Percentiles rank a stretch among this genome's conserved stretches.
phyloP scores from a whole-genome alignment of 2,113 vertebrate genomes.

The Sturnus vulgaris region DNA sequence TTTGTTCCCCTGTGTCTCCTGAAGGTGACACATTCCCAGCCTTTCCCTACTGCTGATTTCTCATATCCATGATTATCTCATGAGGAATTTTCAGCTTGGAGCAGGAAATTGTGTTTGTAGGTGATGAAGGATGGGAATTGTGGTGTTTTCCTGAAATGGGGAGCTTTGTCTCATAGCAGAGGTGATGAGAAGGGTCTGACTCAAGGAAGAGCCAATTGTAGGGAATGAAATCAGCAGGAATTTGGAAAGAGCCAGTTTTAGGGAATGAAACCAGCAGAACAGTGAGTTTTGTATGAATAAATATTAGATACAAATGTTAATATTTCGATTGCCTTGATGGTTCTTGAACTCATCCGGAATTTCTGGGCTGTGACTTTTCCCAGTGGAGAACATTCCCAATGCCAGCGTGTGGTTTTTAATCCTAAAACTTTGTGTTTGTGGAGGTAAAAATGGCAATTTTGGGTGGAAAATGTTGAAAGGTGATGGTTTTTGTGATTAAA shows the following conservation, averaged over 20 bases:
- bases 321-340: not conserved
- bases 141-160: not conserved
- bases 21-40: not conserved
- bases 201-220: not conserved
- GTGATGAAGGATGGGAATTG: not conserved
- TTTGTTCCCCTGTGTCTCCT: not conserved
- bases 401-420: accelerated
- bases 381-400: not conserved
- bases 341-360: not conserved
- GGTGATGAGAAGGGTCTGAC: not conserved
- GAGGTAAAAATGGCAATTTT: not conserved
- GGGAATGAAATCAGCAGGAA: not conserved
- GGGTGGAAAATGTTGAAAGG: not conserved
- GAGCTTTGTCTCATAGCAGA: not conserved
- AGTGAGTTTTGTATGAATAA: not conserved
- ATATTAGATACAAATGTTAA: not conserved
- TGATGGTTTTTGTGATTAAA: not conserved
- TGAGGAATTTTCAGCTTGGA: not conserved
- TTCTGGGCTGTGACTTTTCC: not conserved
- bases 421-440: not conserved
- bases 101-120: accelerated
- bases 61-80: not conserved
- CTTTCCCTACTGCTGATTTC: not conserved
- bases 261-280: not conserved
- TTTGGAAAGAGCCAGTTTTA: not conserved